A percentile compares a stretch with the other conserved stretches of the same genome.
Conservation (phyloP, 2,797 vertebrate species). For the Gymnoscopelus microlampas region DNA sequence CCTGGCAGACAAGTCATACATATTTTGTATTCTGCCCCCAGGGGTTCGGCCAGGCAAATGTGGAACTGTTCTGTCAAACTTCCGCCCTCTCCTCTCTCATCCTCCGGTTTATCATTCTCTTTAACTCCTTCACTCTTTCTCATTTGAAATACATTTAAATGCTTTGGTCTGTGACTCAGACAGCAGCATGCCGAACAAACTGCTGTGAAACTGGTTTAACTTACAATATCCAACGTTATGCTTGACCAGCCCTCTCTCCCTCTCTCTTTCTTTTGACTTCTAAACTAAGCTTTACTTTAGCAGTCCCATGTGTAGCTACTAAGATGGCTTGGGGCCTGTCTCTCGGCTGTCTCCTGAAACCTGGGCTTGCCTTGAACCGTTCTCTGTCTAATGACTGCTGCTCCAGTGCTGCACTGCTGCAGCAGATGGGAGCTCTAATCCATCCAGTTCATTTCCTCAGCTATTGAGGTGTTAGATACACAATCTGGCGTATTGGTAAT, state of each 20-base stretch:
- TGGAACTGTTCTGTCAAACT: neutral
- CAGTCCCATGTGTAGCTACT: too few species aligned
- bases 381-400: neutral
- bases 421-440: slow-evolving; percentile 70
- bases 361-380: too few species aligned
- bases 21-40: neutral
- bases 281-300: too few species aligned
- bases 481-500: slow-evolving; percentile 66
- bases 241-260: too few species aligned
- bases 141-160: too few species aligned
- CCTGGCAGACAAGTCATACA: neutral
- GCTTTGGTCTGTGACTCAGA: too few species aligned
- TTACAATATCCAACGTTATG: too few species aligned
- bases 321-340: too few species aligned
- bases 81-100: neutral
- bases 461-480: slow-evolving; percentile 51
- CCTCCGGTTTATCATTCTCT: neutral
- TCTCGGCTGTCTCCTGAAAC: neutral
- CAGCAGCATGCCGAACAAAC: too few species aligned
- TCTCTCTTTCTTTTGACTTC: too few species aligned
- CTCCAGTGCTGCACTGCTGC: slow-evolving; percentile 23
- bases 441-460: slow-evolving; percentile 53
- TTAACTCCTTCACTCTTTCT: too few species aligned
- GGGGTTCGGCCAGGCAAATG: neutral
- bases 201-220: too few species aligned